A percentile compares a stretch with the other conserved stretches of the same genome.
phyloP scores from a whole-genome alignment of 1,140 invertebrate species.

The Drosophila novamexicana region DNA sequence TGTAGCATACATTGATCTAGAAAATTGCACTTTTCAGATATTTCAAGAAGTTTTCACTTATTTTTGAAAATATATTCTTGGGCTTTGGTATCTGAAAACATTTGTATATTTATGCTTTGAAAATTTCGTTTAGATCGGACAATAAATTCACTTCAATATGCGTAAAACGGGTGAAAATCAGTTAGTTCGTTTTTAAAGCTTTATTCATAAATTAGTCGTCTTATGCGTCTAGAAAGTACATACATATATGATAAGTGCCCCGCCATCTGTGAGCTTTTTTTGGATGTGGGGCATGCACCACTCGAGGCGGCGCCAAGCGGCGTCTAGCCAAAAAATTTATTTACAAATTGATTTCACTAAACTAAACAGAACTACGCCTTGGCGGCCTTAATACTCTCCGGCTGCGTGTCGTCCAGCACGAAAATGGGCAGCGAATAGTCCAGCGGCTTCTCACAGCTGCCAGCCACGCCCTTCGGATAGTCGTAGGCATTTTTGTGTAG shows the following conservation, averaged over 20 bases:
- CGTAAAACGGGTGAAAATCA: too few species aligned
- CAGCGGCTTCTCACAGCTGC: slow-evolving; percentile 58
- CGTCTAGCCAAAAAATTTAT: slow-evolving; percentile 43
- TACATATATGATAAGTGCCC: slow-evolving; percentile 33
- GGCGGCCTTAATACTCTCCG: slow-evolving; percentile 55
- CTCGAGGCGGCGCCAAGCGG: not conserved
- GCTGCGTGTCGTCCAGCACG: slow-evolving; percentile 64
- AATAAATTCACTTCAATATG: too few species aligned
- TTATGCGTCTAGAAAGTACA: slow-evolving; percentile 61
- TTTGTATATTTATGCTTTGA: too few species aligned
- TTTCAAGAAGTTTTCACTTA: too few species aligned
- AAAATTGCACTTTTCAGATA: too few species aligned
- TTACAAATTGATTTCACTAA: slow-evolving; percentile 74
- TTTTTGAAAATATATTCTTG: too few species aligned
- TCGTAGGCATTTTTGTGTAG: slow-evolving; percentile 48
- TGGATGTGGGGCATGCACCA: slow-evolving; percentile 7
- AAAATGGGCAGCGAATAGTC: slow-evolving; percentile 82
- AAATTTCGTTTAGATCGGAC: too few species aligned
- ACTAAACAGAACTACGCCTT: slow-evolving; percentile 63
- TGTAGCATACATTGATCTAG: too few species aligned
- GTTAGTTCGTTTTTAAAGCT: slow-evolving; percentile 65
- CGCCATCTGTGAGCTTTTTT: not conserved
- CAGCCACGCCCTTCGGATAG: slow-evolving; percentile 21
- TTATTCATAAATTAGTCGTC: slow-evolving; percentile 81
- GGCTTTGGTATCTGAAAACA: too few species aligned